Conservation (phyloP, 2,888 invertebrate species). For the Chymomyza caudatula region DNA sequence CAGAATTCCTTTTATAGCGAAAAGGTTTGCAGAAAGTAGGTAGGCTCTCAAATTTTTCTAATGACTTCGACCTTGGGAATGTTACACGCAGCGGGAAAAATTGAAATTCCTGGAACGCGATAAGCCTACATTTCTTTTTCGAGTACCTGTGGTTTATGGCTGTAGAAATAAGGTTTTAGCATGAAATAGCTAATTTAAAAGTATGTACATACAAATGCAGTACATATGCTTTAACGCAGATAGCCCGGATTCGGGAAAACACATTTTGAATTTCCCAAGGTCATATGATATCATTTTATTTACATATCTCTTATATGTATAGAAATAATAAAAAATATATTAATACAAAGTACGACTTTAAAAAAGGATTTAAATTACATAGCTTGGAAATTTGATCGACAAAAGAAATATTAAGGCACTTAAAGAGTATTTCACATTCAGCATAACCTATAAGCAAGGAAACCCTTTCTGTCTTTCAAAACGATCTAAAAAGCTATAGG, state of each 20-base stretch:
- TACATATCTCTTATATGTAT: no score
- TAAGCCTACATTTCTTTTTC: neutral
- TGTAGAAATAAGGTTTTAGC: neutral
- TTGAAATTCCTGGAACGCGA: neutral
- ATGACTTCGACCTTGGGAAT: constrained; percentile 37
- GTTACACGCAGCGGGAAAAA: neutral
- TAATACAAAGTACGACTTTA: no score
- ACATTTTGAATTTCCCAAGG: neutral
- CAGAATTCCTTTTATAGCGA: constrained; percentile 42
- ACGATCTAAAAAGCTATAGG: no score
- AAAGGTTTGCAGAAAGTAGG: constrained; percentile 33
- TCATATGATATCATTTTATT: neutral
- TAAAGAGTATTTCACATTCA: no score
- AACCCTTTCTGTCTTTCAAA: no score
- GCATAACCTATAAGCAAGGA: no score
- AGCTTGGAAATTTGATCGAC: no score
- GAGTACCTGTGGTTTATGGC: neutral
- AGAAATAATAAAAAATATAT: no score
- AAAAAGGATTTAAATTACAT: no score
- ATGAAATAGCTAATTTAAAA: neutral
- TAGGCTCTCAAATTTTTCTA: constrained; percentile 15
- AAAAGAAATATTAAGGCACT: no score
- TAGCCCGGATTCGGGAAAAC: neutral
- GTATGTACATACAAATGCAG: neutral
- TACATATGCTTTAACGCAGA: neutral